A percentile compares a stretch with the other conserved stretches of the same genome.
These are phyloP conservation scores for Dreissena rostriformis DNA, from an alignment of 1,140 invertebrate genomes.

Conservation along the genomic window DNA sequence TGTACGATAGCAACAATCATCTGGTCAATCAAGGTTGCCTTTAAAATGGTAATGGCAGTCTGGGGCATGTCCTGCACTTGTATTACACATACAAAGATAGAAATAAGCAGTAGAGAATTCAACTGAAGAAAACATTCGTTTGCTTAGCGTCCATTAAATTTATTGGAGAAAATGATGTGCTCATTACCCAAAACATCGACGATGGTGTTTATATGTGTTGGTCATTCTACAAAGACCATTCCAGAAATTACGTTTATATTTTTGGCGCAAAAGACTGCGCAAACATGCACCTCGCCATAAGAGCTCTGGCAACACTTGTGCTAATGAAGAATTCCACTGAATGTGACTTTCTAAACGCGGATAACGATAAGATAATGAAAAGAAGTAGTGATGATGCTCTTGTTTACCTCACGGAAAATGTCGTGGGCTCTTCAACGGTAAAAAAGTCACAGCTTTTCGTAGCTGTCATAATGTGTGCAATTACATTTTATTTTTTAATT, in stretches of 20 bases:
- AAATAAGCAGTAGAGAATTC: conserved; percentile 7
- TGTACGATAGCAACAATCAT: conserved; percentile 36
- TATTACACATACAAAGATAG: conserved; percentile 44
- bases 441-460: too few species aligned
- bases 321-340: conserved; percentile 35
- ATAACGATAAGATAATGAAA: conserved; percentile 14
- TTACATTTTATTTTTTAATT: too few species aligned
- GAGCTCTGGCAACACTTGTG: conserved; percentile 26
- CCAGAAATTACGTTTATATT: conserved; percentile 37
- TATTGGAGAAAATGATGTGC: conserved; percentile 54
- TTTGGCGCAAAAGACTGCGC: conserved; percentile 46
- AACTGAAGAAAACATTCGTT: conserved; percentile 28
- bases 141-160: conserved; percentile 57
- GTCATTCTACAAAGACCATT: conserved; percentile 44
- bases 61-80: conserved; percentile 37
- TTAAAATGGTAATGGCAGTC: not conserved
- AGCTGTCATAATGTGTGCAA: too few species aligned
- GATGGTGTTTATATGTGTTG: conserved; percentile 48
- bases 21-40: conserved; percentile 42
- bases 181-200: conserved; percentile 40
- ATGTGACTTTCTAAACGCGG: conserved; percentile 35
- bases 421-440: conserved; percentile 16
- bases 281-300: conserved; percentile 17
- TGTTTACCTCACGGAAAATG: conserved; percentile 37
- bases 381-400: conserved; percentile 17